phyloP scores from a whole-genome alignment of 2,888 invertebrate species.

The Allygus modestus region DNA sequence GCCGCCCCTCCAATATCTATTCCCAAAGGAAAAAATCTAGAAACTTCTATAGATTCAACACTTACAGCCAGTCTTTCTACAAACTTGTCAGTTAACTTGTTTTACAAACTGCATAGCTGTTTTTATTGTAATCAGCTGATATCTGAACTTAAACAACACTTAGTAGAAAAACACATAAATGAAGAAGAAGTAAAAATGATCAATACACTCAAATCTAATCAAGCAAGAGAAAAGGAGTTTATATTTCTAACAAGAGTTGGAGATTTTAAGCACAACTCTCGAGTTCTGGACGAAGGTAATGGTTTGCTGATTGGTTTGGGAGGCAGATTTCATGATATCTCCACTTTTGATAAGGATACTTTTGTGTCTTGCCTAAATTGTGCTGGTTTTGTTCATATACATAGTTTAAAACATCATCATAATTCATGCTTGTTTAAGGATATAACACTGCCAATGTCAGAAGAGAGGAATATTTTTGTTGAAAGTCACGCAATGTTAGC shows the following conservation, averaged over 20 bases:
- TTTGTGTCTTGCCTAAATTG: conserved; percentile 3
- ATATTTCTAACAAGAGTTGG: background rate
- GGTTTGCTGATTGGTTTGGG: background rate
- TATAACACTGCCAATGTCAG: background rate
- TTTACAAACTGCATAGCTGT: too few species aligned
- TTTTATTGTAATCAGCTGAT: too few species aligned
- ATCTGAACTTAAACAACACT: background rate
- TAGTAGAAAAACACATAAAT: background rate
- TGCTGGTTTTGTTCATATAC: background rate
- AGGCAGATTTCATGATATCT: background rate
- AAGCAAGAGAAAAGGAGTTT: background rate
- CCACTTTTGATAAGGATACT: background rate
- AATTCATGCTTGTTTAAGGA: background rate
- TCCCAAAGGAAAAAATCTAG: too few species aligned
- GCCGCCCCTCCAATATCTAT: too few species aligned
- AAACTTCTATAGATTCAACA: too few species aligned
- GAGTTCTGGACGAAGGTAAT: background rate
- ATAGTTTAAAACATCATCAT: background rate
- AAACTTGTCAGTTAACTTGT: too few species aligned
- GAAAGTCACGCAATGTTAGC: background rate
- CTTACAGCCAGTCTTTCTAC: too few species aligned
- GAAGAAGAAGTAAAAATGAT: background rate
- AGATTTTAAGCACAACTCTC: conserved; percentile 3
- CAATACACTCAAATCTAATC: background rate
- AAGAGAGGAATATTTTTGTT: background rate